A percentile compares a stretch with the other conserved stretches of the same genome.
phyloP scores from a whole-genome alignment of 1,140 invertebrate genomes.

The Thalassaphorura encarpata region DNA sequence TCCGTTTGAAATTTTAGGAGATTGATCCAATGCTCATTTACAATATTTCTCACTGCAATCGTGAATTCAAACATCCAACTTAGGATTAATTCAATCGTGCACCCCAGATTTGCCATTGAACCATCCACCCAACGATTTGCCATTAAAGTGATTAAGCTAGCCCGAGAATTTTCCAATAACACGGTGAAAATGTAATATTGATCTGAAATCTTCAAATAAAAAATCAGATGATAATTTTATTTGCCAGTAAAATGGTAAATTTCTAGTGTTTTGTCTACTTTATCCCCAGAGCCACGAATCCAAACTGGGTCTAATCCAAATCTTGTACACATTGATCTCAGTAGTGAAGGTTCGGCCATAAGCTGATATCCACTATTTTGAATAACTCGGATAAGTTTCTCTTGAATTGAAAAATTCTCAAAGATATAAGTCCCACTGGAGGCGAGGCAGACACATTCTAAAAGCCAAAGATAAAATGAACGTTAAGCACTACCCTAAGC shows the following conservation, averaged over 20 bases:
- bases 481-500: neutral
- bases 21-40: conserved; percentile 24
- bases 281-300: conserved; percentile 13
- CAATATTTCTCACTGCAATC: conserved; percentile 5
- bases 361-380: conserved; percentile 16
- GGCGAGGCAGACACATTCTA: conserved; percentile 12
- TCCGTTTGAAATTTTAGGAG: conserved; percentile 10
- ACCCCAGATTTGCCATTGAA: conserved; percentile 26
- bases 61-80: conserved; percentile 19
- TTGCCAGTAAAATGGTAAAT: neutral
- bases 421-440: conserved; percentile 14
- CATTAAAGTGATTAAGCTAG: conserved; percentile 16
- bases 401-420: conserved; percentile 29
- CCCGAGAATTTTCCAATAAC: conserved; percentile 18
- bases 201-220: conserved; percentile 21
- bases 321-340: conserved; percentile 6
- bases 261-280: conserved; percentile 6
- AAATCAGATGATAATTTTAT: neutral
- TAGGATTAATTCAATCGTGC: conserved; percentile 28
- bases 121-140: conserved; percentile 30
- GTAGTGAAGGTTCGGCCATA: conserved; percentile 20
- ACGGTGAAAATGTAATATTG: conserved; percentile 22
- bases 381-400: conserved; percentile 25
- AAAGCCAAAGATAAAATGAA: neutral
- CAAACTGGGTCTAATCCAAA: conserved; percentile 19